phyloP scores from a whole-genome alignment of 2,888 invertebrate species.

The Spialia ferax region DNA sequence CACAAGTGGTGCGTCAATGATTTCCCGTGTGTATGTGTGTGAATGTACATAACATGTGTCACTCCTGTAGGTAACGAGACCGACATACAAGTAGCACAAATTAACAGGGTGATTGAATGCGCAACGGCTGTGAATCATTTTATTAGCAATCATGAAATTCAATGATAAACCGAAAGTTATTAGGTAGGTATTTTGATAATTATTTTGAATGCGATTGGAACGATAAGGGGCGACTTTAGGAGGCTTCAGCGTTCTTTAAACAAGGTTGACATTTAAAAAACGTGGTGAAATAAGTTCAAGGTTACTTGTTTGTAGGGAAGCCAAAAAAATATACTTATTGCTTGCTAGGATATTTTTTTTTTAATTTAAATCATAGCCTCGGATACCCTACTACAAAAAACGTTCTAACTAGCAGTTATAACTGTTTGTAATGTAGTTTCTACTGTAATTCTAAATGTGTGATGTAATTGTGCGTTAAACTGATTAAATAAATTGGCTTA shows the following conservation, averaged over 20 bases:
- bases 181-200: neutral
- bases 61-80: neutral
- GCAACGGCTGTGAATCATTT: conserved; percentile 28
- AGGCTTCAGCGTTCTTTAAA: too few species aligned
- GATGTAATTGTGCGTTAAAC: conserved; percentile 13
- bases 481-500: conserved; percentile 28
- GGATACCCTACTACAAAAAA: too few species aligned
- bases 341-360: too few species aligned
- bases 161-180: conserved; percentile 11
- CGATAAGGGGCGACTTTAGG: neutral
- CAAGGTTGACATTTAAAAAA: neutral
- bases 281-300: neutral
- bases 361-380: too few species aligned
- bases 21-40: too few species aligned
- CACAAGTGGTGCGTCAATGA: too few species aligned
- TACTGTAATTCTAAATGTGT: neutral
- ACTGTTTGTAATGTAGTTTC: conserved; percentile 1
- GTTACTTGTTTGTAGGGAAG: neutral
- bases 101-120: conserved; percentile 22
- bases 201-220: neutral
- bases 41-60: neutral
- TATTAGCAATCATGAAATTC: conserved; percentile 26
- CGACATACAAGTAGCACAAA: conserved; percentile 2
- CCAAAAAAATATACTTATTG: neutral
- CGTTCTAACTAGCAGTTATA: too few species aligned